Percentiles rank a stretch among this genome's conserved stretches.
phyloP scores from a whole-genome alignment of 2,113 vertebrate species.

The Cisticola juncidis region DNA sequence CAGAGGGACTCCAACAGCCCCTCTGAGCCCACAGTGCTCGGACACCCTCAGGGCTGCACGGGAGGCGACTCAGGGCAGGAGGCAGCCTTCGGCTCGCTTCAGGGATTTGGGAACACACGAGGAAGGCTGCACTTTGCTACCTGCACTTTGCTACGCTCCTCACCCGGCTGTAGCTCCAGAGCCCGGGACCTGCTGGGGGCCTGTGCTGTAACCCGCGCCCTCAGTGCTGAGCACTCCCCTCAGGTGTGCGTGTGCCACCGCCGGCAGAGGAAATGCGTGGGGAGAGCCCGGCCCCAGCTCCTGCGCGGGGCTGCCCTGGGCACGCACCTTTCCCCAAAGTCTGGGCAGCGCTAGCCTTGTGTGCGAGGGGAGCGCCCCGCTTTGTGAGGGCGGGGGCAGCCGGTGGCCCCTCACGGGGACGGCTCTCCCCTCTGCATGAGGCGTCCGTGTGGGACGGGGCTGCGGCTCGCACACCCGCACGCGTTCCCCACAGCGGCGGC shows the following conservation, averaged over 20 bases:
- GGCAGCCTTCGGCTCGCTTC: accelerated
- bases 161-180: accelerated
- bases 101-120: accelerated
- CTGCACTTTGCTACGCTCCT: accelerated
- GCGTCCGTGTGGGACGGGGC: accelerated
- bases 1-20: not conserved
- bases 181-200: not conserved
- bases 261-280: accelerated
- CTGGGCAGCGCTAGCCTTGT: accelerated
- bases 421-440: not conserved
- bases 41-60: not conserved
- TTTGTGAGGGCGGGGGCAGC: accelerated
- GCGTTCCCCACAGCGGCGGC: not conserved
- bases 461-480: accelerated
- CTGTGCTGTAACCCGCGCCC: accelerated
- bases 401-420: accelerated
- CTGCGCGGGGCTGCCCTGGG: not conserved
- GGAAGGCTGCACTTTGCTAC: not conserved
- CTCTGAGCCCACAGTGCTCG: not conserved
- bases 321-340: not conserved
- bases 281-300: no score
- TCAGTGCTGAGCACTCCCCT: accelerated
- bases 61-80: not conserved
- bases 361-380: not conserved
- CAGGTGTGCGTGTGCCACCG: accelerated